Evolutionary conservation across 2,113 vertebrate genomes (phyloP).

Genomic region (Indri indri): DNA sequence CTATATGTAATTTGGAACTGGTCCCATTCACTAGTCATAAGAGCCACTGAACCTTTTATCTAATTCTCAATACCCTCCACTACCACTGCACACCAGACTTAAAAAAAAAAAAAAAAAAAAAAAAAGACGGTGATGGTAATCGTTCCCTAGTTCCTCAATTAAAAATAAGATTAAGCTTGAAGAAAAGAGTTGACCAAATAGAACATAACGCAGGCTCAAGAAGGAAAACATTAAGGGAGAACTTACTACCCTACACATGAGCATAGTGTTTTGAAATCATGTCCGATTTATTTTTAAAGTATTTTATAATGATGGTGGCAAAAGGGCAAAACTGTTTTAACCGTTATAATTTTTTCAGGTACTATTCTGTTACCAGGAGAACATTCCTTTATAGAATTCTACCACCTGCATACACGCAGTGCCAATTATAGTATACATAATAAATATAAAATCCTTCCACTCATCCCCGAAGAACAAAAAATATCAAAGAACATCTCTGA

Average conservation of each 20-base stretch:
- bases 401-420: not conserved
- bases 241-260: not conserved
- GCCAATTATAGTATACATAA: not conserved
- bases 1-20: not conserved
- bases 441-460: not conserved
- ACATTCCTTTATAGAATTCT: not conserved
- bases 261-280: not conserved
- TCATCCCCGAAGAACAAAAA: not conserved
- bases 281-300: not conserved
- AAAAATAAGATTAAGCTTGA: not conserved
- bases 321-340: conserved; percentile 11
- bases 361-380: not conserved
- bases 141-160: not conserved
- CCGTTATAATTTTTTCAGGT: not conserved
- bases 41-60: not conserved
- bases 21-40: not conserved
- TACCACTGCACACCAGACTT: not conserved
- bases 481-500: not conserved
- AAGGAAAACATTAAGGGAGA: not conserved
- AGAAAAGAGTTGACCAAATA: not conserved
- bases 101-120: not conserved
- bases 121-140: not conserved
- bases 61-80: not conserved
- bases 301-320: not conserved
- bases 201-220: not conserved